Base-by-base conservation (phyloP, 2,797 vertebrate genomes). In the Coregonus ussuriensis region DNA sequence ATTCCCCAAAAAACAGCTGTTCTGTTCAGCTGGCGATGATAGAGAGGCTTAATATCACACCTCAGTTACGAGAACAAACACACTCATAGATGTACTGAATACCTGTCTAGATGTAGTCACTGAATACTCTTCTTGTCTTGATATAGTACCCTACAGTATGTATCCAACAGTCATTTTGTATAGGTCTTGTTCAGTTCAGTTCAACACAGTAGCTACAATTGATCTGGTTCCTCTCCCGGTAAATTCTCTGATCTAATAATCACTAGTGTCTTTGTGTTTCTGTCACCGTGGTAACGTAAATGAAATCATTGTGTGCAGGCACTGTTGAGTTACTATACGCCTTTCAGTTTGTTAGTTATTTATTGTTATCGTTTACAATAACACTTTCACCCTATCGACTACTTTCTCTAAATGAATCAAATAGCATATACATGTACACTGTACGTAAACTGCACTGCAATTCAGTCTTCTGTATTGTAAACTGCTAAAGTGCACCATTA, bases 41-140 rank as follows among this genome's bases (percentile, higher is more conserved):
- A 75, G 41, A 75, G n/a, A 63, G 18, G 62, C 29, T 47, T 41
- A 7, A 63, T 37, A 47, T 47, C 59, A 85, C 74, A 25, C 74
- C 85, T 89, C 74, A 86, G 80, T 89, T 87, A 89, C 84, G 31
- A 69, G 74, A 79, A 51, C 81, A 69, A 87, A 81, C 84, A 51
- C 82, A 70, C 72, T 1, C 67, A 84, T 81, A 83, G 29, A 79
- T 56, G 7, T 67, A n/a, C 31, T 31, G 62, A 71, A 75, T 77
- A 54, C 65, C 63, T 41, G 77, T 89, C 87, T 84, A 69, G 80
- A 85, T 21, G 59, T 62, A 62, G 6, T 11, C 79, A 4, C 53
- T 6, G 1, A 33, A 9, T 21, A 11, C 33, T 3, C 6, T 71
- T 7, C 59, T 25, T 62, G 59, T 25, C 59, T 62, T 3, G n/a